Base-by-base conservation (phyloP, 2,113 vertebrate species). In the Syrrhaptes paradoxus region DNA sequence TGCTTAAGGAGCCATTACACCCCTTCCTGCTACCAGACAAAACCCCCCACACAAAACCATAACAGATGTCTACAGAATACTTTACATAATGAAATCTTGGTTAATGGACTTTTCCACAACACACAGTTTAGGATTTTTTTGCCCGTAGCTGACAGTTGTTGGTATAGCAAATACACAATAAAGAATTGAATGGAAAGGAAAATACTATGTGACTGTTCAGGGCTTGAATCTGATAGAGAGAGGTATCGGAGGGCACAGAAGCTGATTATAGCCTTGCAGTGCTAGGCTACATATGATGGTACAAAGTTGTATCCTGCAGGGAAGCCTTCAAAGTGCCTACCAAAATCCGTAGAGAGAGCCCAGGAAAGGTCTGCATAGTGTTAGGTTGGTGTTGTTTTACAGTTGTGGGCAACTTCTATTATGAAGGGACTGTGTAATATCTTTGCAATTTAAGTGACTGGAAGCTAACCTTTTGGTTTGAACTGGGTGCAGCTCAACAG, bases 71-170 rank as follows among this genome's bases (percentile, higher is more conserved):
- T 13, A 2, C 49, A 87, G 34, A 85, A 82, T 67, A 90, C 9
- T 85, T 87, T 75, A 48, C 17, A 20, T 48, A 57, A 85, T 86
- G 62, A 83, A 83, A 93, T 65, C 49, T 65, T 86, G n/a, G 36
- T 92, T 90, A 73, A 73, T 58, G 55, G 79, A 38, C 79, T 92
- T 82, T 70, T 61, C 93, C 45, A 65, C 57, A 68, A 52, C 54
- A 76, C 52, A 45, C 6, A 11, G 68, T 90, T 87, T 83, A 76
- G 67, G 46, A 92, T 93, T 93, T 86, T 70, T 73, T 90, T 96
- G 43, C 46, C 17, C 21, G 10, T n/a, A 70, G 10, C 36, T 92
- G 68, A 80, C 83, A 77, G 36, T 41, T 92, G 38, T 72, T 80
- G 45, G 55, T 73, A 6, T 31, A 80, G 36, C 36, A 86, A 89